Percentiles rank a stretch among this genome's conserved stretches.
These are phyloP conservation scores for Euphysa ruthae DNA, from an alignment of 30 jellyfish, hydroid and myxozoan genomes.

Conservation along the genomic window DNA sequence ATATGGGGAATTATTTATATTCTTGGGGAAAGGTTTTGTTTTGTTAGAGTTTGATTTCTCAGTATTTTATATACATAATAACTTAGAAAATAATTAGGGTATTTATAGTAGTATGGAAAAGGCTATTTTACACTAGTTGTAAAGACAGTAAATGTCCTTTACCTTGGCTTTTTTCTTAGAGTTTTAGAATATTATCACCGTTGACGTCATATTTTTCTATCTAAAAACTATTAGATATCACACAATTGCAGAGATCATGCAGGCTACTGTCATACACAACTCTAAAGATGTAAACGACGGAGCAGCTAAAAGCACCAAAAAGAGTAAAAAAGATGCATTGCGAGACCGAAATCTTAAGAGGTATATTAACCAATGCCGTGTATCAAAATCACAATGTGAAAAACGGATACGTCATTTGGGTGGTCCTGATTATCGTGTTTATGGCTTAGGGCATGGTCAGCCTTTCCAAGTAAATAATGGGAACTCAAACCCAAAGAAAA, in stretches of 20 bases:
- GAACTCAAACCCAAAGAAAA: conserved; percentile 22
- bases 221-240: conserved; percentile 92
- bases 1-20: too few species aligned
- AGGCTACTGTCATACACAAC: conserved; percentile 94
- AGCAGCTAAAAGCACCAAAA: conserved; percentile 40
- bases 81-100: too few species aligned
- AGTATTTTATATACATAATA: too few species aligned
- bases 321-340: conserved; percentile 66
- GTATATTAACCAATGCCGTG: conserved; percentile 92
- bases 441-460: conserved; percentile 89
- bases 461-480: conserved; percentile 64
- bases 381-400: conserved; percentile 86
- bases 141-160: too few species aligned
- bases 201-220: too few species aligned
- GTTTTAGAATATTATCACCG: too few species aligned
- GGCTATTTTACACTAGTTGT: too few species aligned
- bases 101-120: too few species aligned
- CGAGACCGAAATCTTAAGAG: conserved; percentile 81
- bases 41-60: too few species aligned
- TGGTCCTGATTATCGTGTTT: conserved; percentile 89
- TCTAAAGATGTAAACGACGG: conserved; percentile 76
- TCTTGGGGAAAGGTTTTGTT: too few species aligned
- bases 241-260: conserved; percentile 98
- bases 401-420: conserved; percentile 83
- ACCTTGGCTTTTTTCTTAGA: too few species aligned